Conservation (phyloP, 1,140 invertebrate genomes). For the Idris sp. region DNA sequence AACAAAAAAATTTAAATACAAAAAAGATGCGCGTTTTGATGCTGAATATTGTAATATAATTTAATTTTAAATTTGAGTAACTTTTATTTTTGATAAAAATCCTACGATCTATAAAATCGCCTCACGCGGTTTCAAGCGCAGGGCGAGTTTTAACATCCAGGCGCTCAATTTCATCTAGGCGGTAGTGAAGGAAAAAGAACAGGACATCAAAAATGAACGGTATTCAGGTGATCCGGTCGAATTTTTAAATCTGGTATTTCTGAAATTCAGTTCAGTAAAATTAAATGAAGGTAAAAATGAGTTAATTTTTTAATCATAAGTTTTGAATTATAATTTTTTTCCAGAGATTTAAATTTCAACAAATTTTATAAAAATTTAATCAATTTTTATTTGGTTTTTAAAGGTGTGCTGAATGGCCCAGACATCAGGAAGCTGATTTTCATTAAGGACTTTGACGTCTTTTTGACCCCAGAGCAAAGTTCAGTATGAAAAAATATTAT, state of each 20-base stretch:
- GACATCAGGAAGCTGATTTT: background rate
- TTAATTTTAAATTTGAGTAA: too few species aligned
- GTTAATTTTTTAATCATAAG: background rate
- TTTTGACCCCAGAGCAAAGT: background rate
- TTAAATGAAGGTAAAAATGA: conserved; percentile 10
- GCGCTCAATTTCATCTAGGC: conserved; percentile 19
- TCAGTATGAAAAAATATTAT: background rate
- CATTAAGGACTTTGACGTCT: background rate
- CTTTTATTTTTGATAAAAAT: too few species aligned
- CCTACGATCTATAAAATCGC: too few species aligned
- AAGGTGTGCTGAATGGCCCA: conserved; percentile 6
- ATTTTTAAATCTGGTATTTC: conserved; percentile 1
- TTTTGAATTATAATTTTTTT: conserved; percentile 3
- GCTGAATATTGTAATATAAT: too few species aligned
- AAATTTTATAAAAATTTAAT: conserved; percentile 10
- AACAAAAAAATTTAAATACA: too few species aligned
- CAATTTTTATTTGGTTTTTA: background rate
- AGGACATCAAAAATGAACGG: too few species aligned
- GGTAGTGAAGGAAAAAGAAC: background rate
- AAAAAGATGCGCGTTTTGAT: too few species aligned
- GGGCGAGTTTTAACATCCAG: too few species aligned
- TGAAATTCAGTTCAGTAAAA: conserved; percentile 4
- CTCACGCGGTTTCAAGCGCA: too few species aligned
- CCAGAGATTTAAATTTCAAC: too few species aligned
- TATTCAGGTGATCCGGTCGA: background rate